These are phyloP conservation scores for Octomys mimax DNA, from an alignment of 2,797 vertebrate species.

Conservation along the genomic window DNA sequence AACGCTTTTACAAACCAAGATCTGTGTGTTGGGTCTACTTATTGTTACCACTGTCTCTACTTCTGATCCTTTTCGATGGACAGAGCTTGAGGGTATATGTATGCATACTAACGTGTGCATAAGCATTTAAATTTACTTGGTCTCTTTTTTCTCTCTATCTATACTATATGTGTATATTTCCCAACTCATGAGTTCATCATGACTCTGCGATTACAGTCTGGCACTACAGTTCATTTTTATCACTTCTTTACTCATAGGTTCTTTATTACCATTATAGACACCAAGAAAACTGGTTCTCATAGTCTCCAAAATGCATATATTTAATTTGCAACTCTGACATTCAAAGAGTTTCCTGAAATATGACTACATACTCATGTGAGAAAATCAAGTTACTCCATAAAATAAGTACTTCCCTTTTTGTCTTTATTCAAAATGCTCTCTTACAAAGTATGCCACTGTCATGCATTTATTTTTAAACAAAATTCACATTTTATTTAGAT, in stretches of 20 bases:
- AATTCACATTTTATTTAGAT: too few relatives aligned
- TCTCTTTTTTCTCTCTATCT: background rate
- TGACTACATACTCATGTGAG: background rate
- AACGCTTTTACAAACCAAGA: background rate
- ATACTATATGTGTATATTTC: background rate
- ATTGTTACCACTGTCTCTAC: background rate
- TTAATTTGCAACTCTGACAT: background rate
- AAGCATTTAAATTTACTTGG: background rate
- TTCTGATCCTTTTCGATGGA: background rate
- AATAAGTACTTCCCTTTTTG: background rate
- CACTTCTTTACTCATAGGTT: background rate
- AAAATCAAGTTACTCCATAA: conserved; percentile 8
- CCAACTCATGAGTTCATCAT: background rate
- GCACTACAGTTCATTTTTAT: background rate
- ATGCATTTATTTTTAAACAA: background rate
- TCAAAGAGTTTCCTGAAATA: conserved; percentile 33
- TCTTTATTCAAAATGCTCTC: conserved; percentile 26
- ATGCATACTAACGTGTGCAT: background rate
- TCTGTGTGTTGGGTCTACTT: background rate
- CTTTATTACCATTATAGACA: background rate
- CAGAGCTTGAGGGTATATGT: background rate
- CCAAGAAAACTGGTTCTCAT: background rate
- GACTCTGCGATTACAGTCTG: background rate
- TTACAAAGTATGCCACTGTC: background rate
- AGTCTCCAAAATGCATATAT: background rate